Evolutionary conservation across 2,888 invertebrate genomes (phyloP).

Genomic region (Hirudinaria manillensis): DNA sequence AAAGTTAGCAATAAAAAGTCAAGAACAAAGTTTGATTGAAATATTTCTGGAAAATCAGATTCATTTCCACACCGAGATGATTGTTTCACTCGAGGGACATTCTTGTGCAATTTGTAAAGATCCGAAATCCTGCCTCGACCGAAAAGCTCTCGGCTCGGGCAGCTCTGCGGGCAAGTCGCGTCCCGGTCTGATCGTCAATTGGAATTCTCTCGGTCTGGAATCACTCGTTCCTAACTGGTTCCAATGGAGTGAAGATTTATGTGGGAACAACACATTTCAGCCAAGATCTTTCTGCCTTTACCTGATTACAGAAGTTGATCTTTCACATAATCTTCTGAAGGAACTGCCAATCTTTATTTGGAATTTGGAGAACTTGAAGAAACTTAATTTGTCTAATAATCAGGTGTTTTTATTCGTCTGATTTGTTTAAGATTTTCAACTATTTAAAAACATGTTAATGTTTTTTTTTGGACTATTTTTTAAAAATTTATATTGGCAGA

Average conservation of each 20-base stretch:
- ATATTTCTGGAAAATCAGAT: conserved; percentile 67
- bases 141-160: too few relatives aligned
- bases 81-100: conserved; percentile 63
- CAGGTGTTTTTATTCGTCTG: conserved; percentile 60
- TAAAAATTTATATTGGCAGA: not conserved
- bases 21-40: conserved; percentile 65
- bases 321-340: conserved; percentile 79
- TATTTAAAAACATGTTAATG: too few relatives aligned
- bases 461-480: too few relatives aligned
- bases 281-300: conserved; percentile 58
- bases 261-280: conserved; percentile 74
- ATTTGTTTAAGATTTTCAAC: too few relatives aligned
- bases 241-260: conserved; percentile 72
- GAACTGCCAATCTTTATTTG: conserved; percentile 76
- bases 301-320: conserved; percentile 81
- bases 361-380: conserved; percentile 68
- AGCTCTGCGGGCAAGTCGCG: too few relatives aligned
- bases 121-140: too few relatives aligned
- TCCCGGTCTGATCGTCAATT: conserved; percentile 64
- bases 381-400: conserved; percentile 73
- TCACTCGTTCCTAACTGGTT: conserved; percentile 72
- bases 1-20: conserved; percentile 67
- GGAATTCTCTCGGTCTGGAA: conserved; percentile 71
- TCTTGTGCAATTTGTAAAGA: too few relatives aligned
- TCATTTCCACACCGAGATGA: conserved; percentile 77